phyloP scores from a whole-genome alignment of 2,888 invertebrate genomes.

The Lepidochitona cinerea region DNA sequence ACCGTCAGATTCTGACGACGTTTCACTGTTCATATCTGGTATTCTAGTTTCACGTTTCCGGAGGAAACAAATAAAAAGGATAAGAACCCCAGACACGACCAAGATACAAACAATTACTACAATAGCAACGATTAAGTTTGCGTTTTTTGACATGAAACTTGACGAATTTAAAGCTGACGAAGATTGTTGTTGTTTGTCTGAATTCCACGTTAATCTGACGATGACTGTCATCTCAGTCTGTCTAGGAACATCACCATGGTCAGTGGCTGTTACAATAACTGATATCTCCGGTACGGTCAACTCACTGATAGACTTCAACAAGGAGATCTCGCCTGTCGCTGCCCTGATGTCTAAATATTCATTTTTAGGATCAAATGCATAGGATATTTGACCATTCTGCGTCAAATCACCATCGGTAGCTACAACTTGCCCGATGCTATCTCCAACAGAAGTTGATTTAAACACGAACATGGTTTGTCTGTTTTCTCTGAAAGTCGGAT shows the following conservation, averaged over 20 bases:
- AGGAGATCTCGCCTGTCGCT: not conserved
- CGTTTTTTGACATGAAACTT: no score
- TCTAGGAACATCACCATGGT: constrained; percentile 84
- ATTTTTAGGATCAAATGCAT: constrained; percentile 76
- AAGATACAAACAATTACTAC: no score
- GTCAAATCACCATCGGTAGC: constrained; percentile 90
- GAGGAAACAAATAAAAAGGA: no score
- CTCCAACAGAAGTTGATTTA: not conserved
- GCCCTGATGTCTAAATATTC: not conserved
- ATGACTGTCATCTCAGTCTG: constrained; percentile 86
- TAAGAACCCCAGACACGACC: no score
- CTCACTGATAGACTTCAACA: not conserved
- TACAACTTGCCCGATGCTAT: constrained; percentile 9
- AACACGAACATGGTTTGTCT: not conserved
- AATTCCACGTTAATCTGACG: constrained; percentile 11
- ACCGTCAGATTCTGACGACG: no score
- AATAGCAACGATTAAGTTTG: no score
- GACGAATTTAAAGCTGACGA: not conserved
- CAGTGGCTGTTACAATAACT: constrained; percentile 78
- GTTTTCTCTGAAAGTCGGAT: not conserved
- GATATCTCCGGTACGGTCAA: not conserved
- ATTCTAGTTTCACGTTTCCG: no score
- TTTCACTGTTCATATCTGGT: no score
- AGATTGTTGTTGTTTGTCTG: not conserved
- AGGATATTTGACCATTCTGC: constrained; percentile 84